Base-by-base conservation (phyloP, 2,797 vertebrate genomes). In the Antrozous pallidus region DNA sequence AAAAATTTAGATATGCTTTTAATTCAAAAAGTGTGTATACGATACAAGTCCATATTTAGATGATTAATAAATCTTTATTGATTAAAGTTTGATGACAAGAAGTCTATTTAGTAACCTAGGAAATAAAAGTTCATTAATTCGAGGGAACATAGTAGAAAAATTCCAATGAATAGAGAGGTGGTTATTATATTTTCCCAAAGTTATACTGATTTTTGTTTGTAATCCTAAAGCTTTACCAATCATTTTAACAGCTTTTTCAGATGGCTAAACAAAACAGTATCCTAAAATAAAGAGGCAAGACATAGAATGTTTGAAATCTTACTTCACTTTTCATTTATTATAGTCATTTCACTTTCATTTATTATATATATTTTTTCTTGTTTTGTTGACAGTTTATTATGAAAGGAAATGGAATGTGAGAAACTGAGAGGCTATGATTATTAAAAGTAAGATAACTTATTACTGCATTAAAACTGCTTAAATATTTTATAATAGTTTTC, bases 341-440 rank as follows among this genome's bases (percentile, higher is more conserved):
- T 36, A 51, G 11, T 86, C 8, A 54, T 67, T 77, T 92, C 12
- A 61, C 51, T 86, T 91, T 42, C 8, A 69, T 74, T 69, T 86
- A 49, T 71, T 71, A 51, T 67, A 71, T n/a, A 51, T 38, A 82
- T 18, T 51, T 58, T 91, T 74, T 81, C 26, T 85, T 91, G 8
- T 65, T 83, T 86, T 85, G 18, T 40, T 84, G 49, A 78, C n/a
- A 74, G 28, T 6, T 83, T 88, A 58, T 79, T 85, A 85, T 65
- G 40, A 90, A 77, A 71, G 85, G 70, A 74, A 88, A 54, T 65
- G n/a, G n/a, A 77, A 77, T 86, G 40, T 40, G 81, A 91, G 58
- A 86, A 82, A 75, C 54, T 26, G 4, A 61, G 24, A 69, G 0
- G 5, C 8, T 63, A 51, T 61, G 69, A 42, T 58, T 85, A 47